Conservation (phyloP, 2,113 vertebrate species). For the Grammomys surdaster region DNA sequence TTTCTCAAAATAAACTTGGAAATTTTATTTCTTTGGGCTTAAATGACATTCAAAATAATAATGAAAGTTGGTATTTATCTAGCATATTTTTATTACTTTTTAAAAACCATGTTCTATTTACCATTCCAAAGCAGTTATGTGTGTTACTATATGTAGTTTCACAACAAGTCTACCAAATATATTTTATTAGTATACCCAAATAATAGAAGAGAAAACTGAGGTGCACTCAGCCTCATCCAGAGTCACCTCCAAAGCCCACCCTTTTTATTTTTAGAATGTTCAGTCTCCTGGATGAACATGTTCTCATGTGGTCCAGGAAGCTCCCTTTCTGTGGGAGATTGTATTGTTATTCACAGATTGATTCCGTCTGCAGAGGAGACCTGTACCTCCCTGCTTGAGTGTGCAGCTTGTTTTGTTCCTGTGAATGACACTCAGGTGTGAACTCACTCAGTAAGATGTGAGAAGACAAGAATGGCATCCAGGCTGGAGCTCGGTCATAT, state of each 20-base stretch:
- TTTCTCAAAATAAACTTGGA: not conserved
- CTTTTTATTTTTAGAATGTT: not conserved
- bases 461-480: not conserved
- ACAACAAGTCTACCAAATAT: not conserved
- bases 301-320: not conserved
- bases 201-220: slow-evolving; percentile 19
- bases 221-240: not conserved
- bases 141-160: not conserved
- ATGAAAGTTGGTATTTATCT: not conserved
- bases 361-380: not conserved
- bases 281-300: not conserved
- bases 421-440: not conserved
- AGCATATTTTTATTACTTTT: slow-evolving; percentile 26
- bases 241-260: not conserved
- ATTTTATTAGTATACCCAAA: not conserved
- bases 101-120: not conserved
- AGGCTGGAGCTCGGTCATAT: not conserved
- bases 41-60: slow-evolving; percentile 45
- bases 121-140: not conserved
- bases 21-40: not conserved
- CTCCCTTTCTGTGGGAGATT: not conserved
- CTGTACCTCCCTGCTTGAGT: not conserved
- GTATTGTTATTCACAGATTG: not conserved
- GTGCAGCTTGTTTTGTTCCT: not conserved
- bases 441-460: not conserved